Base-by-base conservation (phyloP, 2,113 vertebrate species). In the Macheiramphus alcinus region DNA sequence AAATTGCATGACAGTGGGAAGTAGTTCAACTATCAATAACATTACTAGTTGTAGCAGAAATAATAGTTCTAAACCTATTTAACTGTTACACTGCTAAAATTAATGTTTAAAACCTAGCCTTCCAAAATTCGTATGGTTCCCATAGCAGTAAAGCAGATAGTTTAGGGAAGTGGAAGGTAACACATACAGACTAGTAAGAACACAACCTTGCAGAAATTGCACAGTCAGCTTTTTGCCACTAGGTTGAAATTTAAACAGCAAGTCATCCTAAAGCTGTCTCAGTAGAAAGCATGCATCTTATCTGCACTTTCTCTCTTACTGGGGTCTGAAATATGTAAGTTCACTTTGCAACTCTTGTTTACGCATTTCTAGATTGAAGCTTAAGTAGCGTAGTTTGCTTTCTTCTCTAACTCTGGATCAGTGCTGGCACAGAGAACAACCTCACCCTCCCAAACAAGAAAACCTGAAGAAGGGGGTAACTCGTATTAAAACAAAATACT, bases 301-400 rank as follows among this genome's bases (percentile, higher is more conserved):
- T 1, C 47, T 21, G 34, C 38, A 4, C 21, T 27, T 10, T 16
- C 23, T 56, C n/a, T 83, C 50, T 7, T 20, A 11, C 0, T 16
- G 47, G 7, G 6, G 9, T 59, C 40, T 72, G 48, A 91, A 68
- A 84, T 1, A 2, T 0, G 0, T 2, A 36, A 7, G 3, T 19
- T 32, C 56, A 25, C 52, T 61, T 31, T 7, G 21, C 42, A 67
- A 71, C 53, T 27, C 40, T 31, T 62, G 27, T 23, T 67, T 16
- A 38, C 2, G 3, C 10, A 12, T 56, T 65, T 75, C 48, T 27
- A 65, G n/a, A 75, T 1, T 34, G 34, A 86, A 48, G 40, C 34
- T 61, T 23, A 61, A 66, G 4, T 36, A 10, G n/a, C 6, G 25
- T 9, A 27, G 55, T 6, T 43, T 47, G 27, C 40, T 59, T 75